Evolutionary conservation across 2,888 invertebrate genomes (phyloP).

Genomic region (Amphiduros pacificus): DNA sequence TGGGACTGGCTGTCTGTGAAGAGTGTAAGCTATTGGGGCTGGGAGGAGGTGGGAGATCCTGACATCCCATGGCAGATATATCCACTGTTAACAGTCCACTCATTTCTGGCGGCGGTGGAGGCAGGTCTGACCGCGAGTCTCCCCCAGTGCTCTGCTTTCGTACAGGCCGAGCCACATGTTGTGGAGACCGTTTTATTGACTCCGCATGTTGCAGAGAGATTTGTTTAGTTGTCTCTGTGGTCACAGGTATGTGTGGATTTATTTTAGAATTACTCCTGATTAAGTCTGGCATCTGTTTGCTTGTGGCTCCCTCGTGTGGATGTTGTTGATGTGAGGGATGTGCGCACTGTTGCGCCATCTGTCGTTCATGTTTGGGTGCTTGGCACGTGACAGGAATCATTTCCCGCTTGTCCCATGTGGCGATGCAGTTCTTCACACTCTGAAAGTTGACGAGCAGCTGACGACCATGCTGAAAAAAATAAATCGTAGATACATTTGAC

Average conservation of each 20-base stretch:
- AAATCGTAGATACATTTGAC: no score
- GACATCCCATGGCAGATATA: not conserved
- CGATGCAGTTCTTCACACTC: conserved; percentile 16
- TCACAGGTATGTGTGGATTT: conserved; percentile 22
- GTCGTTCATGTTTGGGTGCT: not conserved
- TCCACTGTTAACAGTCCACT: not conserved
- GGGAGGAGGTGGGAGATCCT: conserved; percentile 10
- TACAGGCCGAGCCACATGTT: not conserved
- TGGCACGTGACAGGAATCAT: conserved; percentile 5
- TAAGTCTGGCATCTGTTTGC: not conserved
- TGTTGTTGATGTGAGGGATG: not conserved
- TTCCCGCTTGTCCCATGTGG: conserved; percentile 19
- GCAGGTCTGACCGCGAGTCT: not conserved
- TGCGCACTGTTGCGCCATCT: not conserved
- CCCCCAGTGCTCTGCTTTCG: not conserved
- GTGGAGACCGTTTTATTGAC: conserved; percentile 4
- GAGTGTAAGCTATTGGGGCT: not conserved
- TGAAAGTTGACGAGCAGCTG: conserved; percentile 23
- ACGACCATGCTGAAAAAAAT: conserved; percentile 23
- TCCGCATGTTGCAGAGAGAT: conserved; percentile 13
- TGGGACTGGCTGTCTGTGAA: conserved; percentile 5
- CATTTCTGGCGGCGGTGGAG: conserved; percentile 10
- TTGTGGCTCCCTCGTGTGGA: not conserved
- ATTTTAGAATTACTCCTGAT: conserved; percentile 9
- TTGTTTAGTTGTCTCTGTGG: conserved; percentile 22